These are phyloP conservation scores for Drosophila lutescens DNA, from an alignment of 2,888 invertebrate genomes.

Conservation along the genomic window DNA sequence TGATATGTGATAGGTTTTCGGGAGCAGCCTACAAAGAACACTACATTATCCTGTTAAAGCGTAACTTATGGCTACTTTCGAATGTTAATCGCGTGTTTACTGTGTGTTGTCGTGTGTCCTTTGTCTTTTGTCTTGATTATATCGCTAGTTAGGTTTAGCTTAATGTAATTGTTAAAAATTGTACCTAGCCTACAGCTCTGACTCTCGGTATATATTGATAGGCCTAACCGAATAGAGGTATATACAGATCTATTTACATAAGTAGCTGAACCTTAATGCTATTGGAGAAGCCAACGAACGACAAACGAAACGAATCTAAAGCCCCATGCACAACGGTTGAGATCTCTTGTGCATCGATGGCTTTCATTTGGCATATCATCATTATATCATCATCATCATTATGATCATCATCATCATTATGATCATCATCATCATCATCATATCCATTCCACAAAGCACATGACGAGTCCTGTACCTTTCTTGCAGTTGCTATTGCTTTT, in stretches of 20 bases:
- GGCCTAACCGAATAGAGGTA: slow-evolving; percentile 6
- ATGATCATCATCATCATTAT: too few relatives aligned
- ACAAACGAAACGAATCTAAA: slow-evolving; percentile 3
- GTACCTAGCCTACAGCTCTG: slow-evolving; percentile 61
- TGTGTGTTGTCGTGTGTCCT: background rate
- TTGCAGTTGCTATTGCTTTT: background rate
- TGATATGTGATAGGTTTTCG: slow-evolving; percentile 33
- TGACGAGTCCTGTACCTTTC: background rate
- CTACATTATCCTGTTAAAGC: slow-evolving; percentile 23
- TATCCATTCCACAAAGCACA: background rate
- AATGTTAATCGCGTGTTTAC: background rate
- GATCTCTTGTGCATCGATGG: slow-evolving; percentile 22
- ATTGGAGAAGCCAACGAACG: slow-evolving; percentile 5
- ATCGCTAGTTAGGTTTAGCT: slow-evolving; percentile 2
- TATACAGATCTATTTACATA: slow-evolving; percentile 41
- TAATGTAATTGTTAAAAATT: slow-evolving; percentile 59
- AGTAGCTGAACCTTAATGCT: slow-evolving; percentile 30
- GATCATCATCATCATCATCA: background rate
- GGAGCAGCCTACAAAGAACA: slow-evolving; percentile 18
- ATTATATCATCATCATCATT: background rate
- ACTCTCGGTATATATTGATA: background rate
- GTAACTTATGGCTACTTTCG: slow-evolving; percentile 19
- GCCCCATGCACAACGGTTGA: slow-evolving; percentile 22
- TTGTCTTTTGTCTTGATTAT: slow-evolving; percentile 1
- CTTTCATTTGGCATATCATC: slow-evolving; percentile 37